Conservation (phyloP, 2,113 vertebrate genomes). For the Panthera tigris region DNA sequence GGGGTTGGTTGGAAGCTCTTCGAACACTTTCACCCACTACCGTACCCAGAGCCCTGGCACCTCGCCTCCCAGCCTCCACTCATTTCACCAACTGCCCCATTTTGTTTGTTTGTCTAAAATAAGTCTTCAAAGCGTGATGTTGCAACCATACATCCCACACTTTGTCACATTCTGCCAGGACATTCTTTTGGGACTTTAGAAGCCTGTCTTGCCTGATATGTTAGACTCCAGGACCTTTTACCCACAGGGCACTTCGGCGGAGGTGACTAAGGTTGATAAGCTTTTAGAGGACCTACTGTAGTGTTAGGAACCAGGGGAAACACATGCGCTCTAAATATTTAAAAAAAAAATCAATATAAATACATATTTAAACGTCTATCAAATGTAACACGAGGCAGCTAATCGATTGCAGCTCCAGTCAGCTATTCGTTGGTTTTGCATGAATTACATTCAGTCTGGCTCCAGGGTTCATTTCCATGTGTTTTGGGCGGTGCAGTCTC, state of each 20-base stretch:
- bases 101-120: background rate
- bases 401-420: background rate
- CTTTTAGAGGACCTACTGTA: background rate
- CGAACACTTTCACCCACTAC: background rate
- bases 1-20: background rate
- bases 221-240: background rate
- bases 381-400: background rate
- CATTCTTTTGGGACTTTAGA: background rate
- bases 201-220: background rate
- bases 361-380: background rate
- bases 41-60: background rate
- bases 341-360: background rate
- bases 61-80: background rate
- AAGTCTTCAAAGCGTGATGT: background rate
- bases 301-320: background rate
- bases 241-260: background rate
- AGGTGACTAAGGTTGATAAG: background rate
- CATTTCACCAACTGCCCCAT: background rate
- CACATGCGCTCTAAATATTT: background rate
- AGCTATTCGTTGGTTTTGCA: background rate
- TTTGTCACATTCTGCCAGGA: background rate
- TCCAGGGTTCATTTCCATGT: background rate
- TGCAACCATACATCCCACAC: background rate
- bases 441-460: background rate
- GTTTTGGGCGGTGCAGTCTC: background rate